Evolutionary conservation across 2,888 invertebrate genomes (phyloP).

Genomic region (Spodoptera littoralis): DNA sequence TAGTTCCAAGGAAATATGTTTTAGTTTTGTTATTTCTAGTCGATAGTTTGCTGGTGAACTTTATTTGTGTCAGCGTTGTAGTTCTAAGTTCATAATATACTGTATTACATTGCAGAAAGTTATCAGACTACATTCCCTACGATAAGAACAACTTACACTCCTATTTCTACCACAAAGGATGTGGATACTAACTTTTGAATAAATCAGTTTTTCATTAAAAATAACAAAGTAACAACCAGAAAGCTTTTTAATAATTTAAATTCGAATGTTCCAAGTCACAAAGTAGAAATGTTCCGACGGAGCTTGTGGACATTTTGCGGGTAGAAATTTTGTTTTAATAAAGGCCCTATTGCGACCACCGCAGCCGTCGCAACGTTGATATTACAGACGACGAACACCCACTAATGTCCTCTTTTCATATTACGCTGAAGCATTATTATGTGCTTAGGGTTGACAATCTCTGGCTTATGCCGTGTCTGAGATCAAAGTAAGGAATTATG

Average conservation of each 20-base stretch:
- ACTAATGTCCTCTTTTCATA: constrained; percentile 85
- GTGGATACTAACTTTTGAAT: constrained; percentile 18
- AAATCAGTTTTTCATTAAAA: constrained; percentile 28
- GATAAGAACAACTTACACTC: constrained; percentile 17
- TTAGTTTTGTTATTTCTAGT: constrained; percentile 34
- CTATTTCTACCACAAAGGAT: constrained; percentile 16
- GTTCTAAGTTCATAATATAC: constrained; percentile 27
- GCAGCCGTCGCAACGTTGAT: constrained; percentile 83
- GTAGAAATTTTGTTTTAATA: constrained; percentile 87
- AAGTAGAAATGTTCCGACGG: constrained; percentile 65
- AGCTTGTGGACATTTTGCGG: constrained; percentile 83
- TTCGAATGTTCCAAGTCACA: constrained; percentile 60
- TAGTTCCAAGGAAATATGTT: constrained; percentile 47
- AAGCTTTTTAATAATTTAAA: constrained; percentile 65
- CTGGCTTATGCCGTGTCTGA: constrained; percentile 71
- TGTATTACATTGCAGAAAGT: constrained; percentile 13
- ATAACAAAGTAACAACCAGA: constrained; percentile 38
- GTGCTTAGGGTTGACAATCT: constrained; percentile 83
- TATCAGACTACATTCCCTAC: constrained; percentile 1
- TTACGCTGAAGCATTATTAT: constrained; percentile 85
- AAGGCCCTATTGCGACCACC: constrained; percentile 79
- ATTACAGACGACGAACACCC: constrained; percentile 82
- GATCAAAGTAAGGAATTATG: constrained; percentile 64
- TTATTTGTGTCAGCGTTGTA: constrained; percentile 31
- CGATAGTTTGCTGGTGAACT: constrained; percentile 32